Evolutionary conservation across 2,888 invertebrate species (phyloP).

Genomic region (Athalia cordata): DNA sequence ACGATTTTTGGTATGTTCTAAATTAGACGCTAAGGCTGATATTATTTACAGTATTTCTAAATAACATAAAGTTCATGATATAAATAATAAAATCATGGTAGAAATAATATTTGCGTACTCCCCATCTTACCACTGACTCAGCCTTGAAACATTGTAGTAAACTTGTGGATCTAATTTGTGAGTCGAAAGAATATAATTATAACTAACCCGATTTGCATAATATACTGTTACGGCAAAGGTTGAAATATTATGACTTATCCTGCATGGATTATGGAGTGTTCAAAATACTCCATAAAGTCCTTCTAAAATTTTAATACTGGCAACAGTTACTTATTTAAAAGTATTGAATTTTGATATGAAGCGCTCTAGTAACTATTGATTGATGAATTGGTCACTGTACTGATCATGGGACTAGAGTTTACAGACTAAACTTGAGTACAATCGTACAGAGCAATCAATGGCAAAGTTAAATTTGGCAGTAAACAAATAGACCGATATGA

Average conservation of each 20-base stretch:
- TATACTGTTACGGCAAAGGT: constrained; percentile 3
- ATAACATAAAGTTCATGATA: constrained; percentile 9
- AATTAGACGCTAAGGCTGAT: background rate
- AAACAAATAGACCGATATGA: constrained; percentile 12
- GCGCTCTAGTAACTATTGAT: background rate
- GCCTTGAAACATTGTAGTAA: background rate
- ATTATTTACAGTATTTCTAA: constrained; percentile 12
- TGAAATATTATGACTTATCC: constrained; percentile 1
- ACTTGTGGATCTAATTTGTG: background rate
- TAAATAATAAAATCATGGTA: background rate
- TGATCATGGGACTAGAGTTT: background rate
- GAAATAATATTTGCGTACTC: no score
- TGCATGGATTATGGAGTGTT: background rate
- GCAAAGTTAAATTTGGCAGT: constrained; percentile 27
- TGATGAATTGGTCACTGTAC: background rate
- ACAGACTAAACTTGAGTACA: constrained; percentile 6
- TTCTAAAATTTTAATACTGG: constrained; percentile 28
- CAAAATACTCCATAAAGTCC: constrained; percentile 1
- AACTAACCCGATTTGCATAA: background rate
- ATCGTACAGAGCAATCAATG: constrained; percentile 19
- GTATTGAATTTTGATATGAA: constrained; percentile 2
- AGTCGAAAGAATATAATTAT: background rate
- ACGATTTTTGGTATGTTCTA: constrained; percentile 20
- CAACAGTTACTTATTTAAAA: background rate
- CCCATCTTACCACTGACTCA: background rate